Base-by-base conservation (phyloP, 1,140 invertebrate species). In the Zaprionus ornatus region DNA sequence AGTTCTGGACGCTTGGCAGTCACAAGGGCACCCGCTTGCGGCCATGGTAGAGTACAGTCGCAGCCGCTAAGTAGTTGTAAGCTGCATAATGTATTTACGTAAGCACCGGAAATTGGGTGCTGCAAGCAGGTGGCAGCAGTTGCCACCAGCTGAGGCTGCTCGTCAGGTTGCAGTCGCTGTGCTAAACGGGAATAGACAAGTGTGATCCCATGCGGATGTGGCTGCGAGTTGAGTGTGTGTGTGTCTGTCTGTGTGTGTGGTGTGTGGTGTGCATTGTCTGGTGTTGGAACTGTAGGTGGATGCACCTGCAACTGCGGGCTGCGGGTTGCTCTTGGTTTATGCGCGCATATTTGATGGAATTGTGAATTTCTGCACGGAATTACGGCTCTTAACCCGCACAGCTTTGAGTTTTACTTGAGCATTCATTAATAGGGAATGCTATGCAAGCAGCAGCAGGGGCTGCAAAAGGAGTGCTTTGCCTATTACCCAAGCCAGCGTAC, bases 61-160 rank as follows among this genome's bases (percentile, higher is more conserved):
- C 68, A 65, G 45, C 52, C 71, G 81, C 75, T 88, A 88, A 88
- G 84, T 88, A 88, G 84, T 88, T 88, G 84, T 88, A 88, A 88
- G 84, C 81, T 88, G 84, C 84, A 88, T 88, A 88, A 88, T 88
- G 84, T 88, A 88, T 88, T 90, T 88, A 88, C 81, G 74, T 82
- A 88, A 88, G 84, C 74, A 85, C 85, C 84, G 84, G 84, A 88
- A 88, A 88, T 90, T 84, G 84, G 84, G 72, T 88, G 85, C 84
- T 77, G 72, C 66, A 61, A 72, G 62, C 65, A 73, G 73, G 76
- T 70, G 71, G 60, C 23, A 42, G 61, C 3, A 65, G 29, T 45
- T 65, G 35, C 35, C 57, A 48, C 5, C 52, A 42, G 50, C 32
- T 63, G 64, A 27, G 37, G 42, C 37, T 61, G 60, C 60, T 73